Evolutionary conservation across 2,113 vertebrate species (phyloP).

Genomic region (Rhinoderma darwinii): DNA sequence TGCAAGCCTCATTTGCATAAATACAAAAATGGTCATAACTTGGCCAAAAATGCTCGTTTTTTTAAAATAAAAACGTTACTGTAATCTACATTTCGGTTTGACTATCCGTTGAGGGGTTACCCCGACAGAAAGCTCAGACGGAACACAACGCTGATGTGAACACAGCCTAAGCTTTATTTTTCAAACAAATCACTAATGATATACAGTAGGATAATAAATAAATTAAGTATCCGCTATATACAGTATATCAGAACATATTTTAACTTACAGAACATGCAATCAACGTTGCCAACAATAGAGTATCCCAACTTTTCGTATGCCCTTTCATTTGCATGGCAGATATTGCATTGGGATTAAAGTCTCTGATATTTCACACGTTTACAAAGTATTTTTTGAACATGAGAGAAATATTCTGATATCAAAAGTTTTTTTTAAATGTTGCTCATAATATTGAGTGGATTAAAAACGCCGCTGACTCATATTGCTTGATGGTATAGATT

Average conservation of each 20-base stretch:
- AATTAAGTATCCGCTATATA: background rate
- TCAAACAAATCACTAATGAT: too few species aligned
- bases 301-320: background rate
- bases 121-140: too few species aligned
- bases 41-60: too few species aligned
- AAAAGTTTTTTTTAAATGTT: slow-evolving; percentile 35
- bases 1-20: too few species aligned
- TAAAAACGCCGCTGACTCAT: slow-evolving; percentile 22
- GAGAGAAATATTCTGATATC: slow-evolving; percentile 6
- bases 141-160: too few species aligned
- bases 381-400: background rate
- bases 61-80: too few species aligned
- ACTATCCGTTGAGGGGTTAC: too few species aligned
- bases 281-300: background rate
- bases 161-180: too few species aligned
- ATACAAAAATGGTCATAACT: too few species aligned
- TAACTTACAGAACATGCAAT: background rate
- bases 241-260: background rate
- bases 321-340: background rate
- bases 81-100: too few species aligned
- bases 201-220: too few species aligned
- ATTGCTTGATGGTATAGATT: slow-evolving; percentile 48
- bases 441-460: slow-evolving; percentile 9
- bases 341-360: background rate
- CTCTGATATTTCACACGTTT: background rate